Evolutionary conservation across 1,140 invertebrate genomes (phyloP).

Genomic region (Apocrypta bakeri): DNA sequence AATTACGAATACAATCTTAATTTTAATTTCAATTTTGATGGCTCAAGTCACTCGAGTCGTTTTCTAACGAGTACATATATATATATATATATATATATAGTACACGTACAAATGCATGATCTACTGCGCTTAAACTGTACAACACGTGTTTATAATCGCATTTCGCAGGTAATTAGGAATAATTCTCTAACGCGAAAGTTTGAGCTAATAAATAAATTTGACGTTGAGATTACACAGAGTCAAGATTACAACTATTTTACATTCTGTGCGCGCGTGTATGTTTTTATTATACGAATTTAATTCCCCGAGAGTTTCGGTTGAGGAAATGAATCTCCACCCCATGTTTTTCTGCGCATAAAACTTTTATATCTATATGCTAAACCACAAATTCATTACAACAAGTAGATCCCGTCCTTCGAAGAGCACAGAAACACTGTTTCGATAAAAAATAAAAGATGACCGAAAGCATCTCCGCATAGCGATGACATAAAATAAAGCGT

Average conservation of each 20-base stretch:
- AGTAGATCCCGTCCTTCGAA: too few species aligned
- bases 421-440: too few species aligned
- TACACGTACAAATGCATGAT: too few species aligned
- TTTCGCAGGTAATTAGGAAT: background rate
- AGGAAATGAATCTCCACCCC: background rate
- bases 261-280: background rate
- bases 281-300: background rate
- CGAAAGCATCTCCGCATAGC: background rate
- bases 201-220: conserved; percentile 22
- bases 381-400: background rate
- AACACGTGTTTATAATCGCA: too few species aligned
- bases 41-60: too few species aligned
- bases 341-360: background rate
- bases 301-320: background rate
- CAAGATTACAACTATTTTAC: background rate
- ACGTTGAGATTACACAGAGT: background rate
- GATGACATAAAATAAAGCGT: conserved; percentile 15
- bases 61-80: too few species aligned
- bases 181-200: background rate
- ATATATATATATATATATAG: too few species aligned
- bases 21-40: too few species aligned
- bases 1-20: too few species aligned
- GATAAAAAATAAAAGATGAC: background rate
- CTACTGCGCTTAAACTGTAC: too few species aligned
- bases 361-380: too few species aligned